Base-by-base conservation (phyloP, 2,888 invertebrate genomes). In the Cerastoderma edule region DNA sequence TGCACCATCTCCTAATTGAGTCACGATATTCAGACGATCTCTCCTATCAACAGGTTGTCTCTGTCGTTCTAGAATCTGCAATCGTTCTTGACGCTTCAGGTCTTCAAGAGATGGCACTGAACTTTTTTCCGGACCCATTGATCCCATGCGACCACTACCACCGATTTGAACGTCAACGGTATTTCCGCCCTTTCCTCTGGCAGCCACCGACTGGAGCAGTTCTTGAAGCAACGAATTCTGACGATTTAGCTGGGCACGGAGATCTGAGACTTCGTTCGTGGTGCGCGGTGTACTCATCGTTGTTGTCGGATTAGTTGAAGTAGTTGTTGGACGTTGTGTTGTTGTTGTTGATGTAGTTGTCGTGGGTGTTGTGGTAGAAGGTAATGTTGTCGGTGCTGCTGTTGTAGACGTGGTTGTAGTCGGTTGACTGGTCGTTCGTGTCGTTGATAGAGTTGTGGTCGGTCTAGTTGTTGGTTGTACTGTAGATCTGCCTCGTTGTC, bases 151-250 rank as follows among this genome's bases (percentile, higher is more conserved):
- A 50, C 10, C 5, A 4, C n/a, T 57, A n/a, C n/a, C n/a, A n/a
- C n/a, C n/a, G n/a, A n/a, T n/a, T n/a, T n/a, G n/a, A n/a, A n/a
- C n/a, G 13, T 44, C 16, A 16, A 16, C 24, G n/a, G 50, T 22
- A 22, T 19, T 50, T 50, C 22, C 22, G 50, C 22, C 22, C 16
- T 50, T 50, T 19, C 33, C 60, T 60, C 13, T 39, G 27, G 35
- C 33, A n/a, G 39, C 39, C 13, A 60, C 60, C 24, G 60, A 39
- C n/a, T 33, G n/a, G 0, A 60, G 1, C 13, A 60, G 32, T 4
- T 60, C 33, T n/a, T 60, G 60, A 28, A 60, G 60, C 16, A 60
- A 39, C 2, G 60, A 22, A 22, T 60, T 60, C 39, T 60, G 60
- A 1, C 60, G 13, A 27, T 60, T 33, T n/a, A 60, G 39, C 39